A percentile compares a stretch with the other conserved stretches of the same genome.
Evolutionary conservation across 1,140 invertebrate genomes (phyloP).

Genomic region (Bombus picipes): DNA sequence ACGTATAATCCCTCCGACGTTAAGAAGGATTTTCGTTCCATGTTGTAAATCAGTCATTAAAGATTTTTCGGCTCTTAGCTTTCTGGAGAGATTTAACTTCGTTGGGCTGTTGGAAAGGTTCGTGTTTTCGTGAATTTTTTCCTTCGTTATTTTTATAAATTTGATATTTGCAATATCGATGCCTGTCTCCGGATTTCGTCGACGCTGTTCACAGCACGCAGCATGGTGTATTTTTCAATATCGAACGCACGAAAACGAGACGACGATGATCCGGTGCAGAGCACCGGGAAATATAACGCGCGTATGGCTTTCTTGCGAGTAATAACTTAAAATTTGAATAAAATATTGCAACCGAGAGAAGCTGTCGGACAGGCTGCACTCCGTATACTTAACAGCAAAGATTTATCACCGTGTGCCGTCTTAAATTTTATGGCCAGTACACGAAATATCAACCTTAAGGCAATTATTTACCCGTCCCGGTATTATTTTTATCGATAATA

Average conservation of each 20-base stretch:
- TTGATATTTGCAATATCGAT: not conserved
- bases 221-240: not conserved
- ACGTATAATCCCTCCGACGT: not conserved
- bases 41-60: not conserved
- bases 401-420: constrained; percentile 43
- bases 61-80: too few species aligned
- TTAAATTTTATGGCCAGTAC: constrained; percentile 39
- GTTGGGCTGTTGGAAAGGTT: not conserved
- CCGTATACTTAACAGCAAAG: constrained; percentile 45
- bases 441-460: constrained; percentile 42
- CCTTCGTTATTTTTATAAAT: not conserved
- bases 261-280: not conserved
- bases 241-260: not conserved
- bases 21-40: constrained; percentile 5
- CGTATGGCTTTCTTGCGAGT: constrained; percentile 18
- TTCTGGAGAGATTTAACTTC: not conserved
- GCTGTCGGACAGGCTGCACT: constrained; percentile 39
- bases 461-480: constrained; percentile 41
- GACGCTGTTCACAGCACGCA: too few species aligned
- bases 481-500: constrained; percentile 42
- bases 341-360: constrained; percentile 46
- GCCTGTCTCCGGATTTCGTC: not conserved
- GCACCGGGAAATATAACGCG: constrained; percentile 20
- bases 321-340: constrained; percentile 51
- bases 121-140: not conserved